Evolutionary conservation across 2,797 vertebrate species (phyloP).

Genomic region (Mareca strepera): DNA sequence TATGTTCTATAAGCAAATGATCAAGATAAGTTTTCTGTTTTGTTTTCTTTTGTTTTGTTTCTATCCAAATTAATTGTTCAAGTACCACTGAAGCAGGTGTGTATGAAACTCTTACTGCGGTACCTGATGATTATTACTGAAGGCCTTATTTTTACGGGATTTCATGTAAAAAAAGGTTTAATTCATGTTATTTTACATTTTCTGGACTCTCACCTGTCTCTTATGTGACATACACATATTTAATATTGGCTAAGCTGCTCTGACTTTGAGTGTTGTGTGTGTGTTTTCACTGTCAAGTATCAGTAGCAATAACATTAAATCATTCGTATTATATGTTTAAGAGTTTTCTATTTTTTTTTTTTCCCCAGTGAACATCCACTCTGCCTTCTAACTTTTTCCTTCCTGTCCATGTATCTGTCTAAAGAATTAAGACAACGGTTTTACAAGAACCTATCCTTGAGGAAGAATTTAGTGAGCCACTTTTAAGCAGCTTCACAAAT

Average conservation of each 20-base stretch:
- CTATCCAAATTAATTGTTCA: conserved; percentile 26
- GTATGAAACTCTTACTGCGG: not conserved
- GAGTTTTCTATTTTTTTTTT: not conserved
- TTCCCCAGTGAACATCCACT: not conserved
- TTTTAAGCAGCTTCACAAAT: not conserved
- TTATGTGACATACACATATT: not conserved
- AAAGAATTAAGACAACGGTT: not conserved
- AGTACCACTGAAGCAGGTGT: conserved; percentile 1
- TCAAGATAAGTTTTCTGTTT: not conserved
- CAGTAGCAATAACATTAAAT: not conserved
- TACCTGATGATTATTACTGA: not conserved
- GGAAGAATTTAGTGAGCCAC: not conserved
- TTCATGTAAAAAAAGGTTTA: not conserved
- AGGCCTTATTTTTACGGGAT: not conserved
- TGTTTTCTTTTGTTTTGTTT: not conserved
- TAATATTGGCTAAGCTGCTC: not conserved
- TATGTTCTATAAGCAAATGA: not conserved
- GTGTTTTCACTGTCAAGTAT: not conserved
- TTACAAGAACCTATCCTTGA: not conserved
- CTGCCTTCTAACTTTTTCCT: not conserved
- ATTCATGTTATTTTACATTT: not conserved
- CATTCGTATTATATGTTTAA: not conserved
- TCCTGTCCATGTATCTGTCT: not conserved
- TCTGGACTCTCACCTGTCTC: conserved; percentile 1
- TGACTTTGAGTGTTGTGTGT: not conserved